Conservation (phyloP, 2,113 vertebrate species). For the Myotis yumanensis region DNA sequence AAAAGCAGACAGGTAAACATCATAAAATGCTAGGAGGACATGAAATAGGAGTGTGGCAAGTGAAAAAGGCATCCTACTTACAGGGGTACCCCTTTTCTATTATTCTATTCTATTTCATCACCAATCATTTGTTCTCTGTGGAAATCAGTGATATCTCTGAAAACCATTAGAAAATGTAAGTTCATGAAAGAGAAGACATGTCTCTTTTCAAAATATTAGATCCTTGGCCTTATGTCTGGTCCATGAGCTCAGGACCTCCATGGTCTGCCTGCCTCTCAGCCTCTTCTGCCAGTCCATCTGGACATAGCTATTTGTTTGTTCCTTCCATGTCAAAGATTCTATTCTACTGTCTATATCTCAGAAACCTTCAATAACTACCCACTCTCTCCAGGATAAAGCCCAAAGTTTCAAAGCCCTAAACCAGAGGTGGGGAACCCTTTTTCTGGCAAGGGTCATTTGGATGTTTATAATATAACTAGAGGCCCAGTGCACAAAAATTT, state of each 20-base stretch:
- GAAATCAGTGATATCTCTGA: not conserved
- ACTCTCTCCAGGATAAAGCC: not conserved
- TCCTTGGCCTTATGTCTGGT: not conserved
- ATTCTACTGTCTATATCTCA: not conserved
- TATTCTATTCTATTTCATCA: not conserved
- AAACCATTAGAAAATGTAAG: not conserved
- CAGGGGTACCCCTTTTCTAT: not conserved
- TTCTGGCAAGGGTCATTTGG: too few species aligned
- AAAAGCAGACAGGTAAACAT: not conserved
- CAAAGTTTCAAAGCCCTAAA: not conserved
- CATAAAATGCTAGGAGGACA: not conserved
- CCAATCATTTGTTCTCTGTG: not conserved
- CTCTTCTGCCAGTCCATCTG: not conserved
- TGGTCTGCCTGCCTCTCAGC: not conserved
- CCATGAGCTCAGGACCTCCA: not conserved
- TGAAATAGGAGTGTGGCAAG: not conserved
- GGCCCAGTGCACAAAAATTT: too few species aligned
- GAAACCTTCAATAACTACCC: not conserved
- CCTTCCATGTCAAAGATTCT: not conserved
- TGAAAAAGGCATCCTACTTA: not conserved
- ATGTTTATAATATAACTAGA: too few species aligned
- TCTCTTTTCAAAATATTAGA: not conserved
- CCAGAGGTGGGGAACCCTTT: too few species aligned
- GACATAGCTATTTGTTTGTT: not conserved
- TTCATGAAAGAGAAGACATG: not conserved